phyloP scores from a whole-genome alignment of 1,140 invertebrate species.

The Drosophila suzukii region DNA sequence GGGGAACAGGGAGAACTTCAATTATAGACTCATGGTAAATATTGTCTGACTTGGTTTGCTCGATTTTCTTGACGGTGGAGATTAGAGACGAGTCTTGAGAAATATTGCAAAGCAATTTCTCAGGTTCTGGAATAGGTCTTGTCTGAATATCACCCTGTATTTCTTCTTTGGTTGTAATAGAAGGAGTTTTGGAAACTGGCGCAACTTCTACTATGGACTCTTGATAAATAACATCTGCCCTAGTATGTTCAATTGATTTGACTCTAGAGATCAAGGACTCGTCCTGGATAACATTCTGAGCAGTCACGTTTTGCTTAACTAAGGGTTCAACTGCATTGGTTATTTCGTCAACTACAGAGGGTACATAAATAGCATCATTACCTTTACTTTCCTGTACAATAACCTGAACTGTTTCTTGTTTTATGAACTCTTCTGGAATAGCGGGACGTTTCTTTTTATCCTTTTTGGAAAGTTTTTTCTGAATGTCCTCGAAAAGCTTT shows the following conservation, averaged over 20 bases:
- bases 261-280: constrained; percentile 34
- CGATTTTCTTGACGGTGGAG: constrained; percentile 46
- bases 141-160: constrained; percentile 19
- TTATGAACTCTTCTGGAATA: constrained; percentile 77
- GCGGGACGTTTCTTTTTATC: constrained; percentile 81
- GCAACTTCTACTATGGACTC: constrained; percentile 3
- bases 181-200: constrained; percentile 23
- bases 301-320: constrained; percentile 23
- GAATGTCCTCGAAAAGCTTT: constrained; percentile 76
- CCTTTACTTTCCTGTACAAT: constrained; percentile 40
- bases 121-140: constrained; percentile 1
- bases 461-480: constrained; percentile 80
- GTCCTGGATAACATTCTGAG: constrained; percentile 38
- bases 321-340: constrained; percentile 23
- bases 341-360: constrained; percentile 19
- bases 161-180: constrained; percentile 21
- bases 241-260: constrained; percentile 35
- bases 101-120: constrained; percentile 39
- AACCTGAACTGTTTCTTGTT: constrained; percentile 60
- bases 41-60: constrained; percentile 49
- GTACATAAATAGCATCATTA: constrained; percentile 23
- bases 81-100: constrained; percentile 51
- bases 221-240: constrained; percentile 11
- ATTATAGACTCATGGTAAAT: constrained; percentile 32
- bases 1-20: constrained; percentile 14